These are phyloP conservation scores for Puntigrus tetrazona DNA, from an alignment of 2,113 vertebrate genomes.

Conservation along the genomic window DNA sequence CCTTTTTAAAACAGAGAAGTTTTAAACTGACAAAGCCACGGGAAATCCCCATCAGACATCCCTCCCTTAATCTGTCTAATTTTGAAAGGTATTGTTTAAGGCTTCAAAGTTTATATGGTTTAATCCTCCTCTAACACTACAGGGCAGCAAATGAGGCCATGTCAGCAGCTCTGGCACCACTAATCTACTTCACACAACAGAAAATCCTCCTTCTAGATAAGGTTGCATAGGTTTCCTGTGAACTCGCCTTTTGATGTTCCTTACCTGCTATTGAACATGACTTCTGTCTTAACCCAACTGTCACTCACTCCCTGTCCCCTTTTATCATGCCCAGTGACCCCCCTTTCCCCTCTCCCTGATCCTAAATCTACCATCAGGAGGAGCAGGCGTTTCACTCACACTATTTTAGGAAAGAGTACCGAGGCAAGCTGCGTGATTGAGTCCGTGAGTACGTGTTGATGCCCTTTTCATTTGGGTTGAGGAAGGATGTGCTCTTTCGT, in stretches of 20 bases:
- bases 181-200: slow-evolving; percentile 79
- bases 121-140: slow-evolving; percentile 77
- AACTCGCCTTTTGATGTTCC: slow-evolving; percentile 79
- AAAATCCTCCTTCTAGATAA: slow-evolving; percentile 79
- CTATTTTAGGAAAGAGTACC: slow-evolving; percentile 43
- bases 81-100: slow-evolving; percentile 83
- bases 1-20: slow-evolving; percentile 60
- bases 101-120: slow-evolving; percentile 82
- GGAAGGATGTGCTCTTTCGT: slow-evolving; percentile 38
- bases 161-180: slow-evolving; percentile 74
- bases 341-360: slow-evolving; percentile 67
- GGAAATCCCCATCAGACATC: slow-evolving; percentile 79
- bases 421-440: slow-evolving; percentile 52
- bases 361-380: slow-evolving; percentile 69
- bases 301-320: slow-evolving; percentile 79
- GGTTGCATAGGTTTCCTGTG: slow-evolving; percentile 75
- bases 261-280: slow-evolving; percentile 79
- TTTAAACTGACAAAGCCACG: slow-evolving; percentile 77
- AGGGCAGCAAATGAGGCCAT: slow-evolving; percentile 75
- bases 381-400: slow-evolving; percentile 55
- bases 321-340: slow-evolving; percentile 76
- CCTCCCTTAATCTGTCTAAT: slow-evolving; percentile 79
- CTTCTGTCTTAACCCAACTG: slow-evolving; percentile 80
- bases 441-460: not conserved
- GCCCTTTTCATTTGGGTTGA: slow-evolving; percentile 33